These are phyloP conservation scores for Hydropsyche betteni DNA, from an alignment of 2,888 invertebrate genomes.

Conservation along the genomic window DNA sequence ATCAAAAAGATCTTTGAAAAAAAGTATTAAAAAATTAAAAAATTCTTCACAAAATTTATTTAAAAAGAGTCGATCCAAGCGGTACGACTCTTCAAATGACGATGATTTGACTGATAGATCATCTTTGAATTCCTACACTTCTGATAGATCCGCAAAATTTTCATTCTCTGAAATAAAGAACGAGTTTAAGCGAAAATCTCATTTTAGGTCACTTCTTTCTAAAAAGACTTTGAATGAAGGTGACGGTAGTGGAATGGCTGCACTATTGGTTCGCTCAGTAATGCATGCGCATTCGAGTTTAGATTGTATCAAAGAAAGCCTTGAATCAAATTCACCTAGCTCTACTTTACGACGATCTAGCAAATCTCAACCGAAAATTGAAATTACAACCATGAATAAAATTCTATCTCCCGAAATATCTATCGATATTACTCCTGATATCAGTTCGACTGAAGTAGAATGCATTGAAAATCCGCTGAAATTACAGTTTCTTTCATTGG, in stretches of 20 bases:
- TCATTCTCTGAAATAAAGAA: conserved; percentile 61
- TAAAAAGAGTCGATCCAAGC: conserved; percentile 69
- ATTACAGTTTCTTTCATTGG: conserved; percentile 60
- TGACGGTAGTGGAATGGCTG: conserved; percentile 71
- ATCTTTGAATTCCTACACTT: conserved; percentile 65
- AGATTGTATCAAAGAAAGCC: conserved; percentile 67
- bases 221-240: conserved; percentile 60
- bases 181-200: conserved; percentile 61
- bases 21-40: conserved; percentile 70
- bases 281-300: conserved; percentile 69
- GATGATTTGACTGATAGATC: conserved; percentile 62
- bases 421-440: conserved; percentile 41
- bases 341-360: conserved; percentile 61
- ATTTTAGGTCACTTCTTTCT: conserved; percentile 59
- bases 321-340: conserved; percentile 63
- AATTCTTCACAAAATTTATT: conserved; percentile 70
- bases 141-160: conserved; percentile 61
- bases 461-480: conserved; percentile 52
- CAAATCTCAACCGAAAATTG: conserved; percentile 53
- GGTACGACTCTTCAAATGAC: conserved; percentile 63
- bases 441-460: not conserved
- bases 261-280: conserved; percentile 72
- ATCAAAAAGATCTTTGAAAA: conserved; percentile 52
- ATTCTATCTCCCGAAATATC: conserved; percentile 37
- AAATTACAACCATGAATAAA: not conserved